These are phyloP conservation scores for Drosophila multiciliata DNA, from an alignment of 2,888 invertebrate species.

Conservation along the genomic window DNA sequence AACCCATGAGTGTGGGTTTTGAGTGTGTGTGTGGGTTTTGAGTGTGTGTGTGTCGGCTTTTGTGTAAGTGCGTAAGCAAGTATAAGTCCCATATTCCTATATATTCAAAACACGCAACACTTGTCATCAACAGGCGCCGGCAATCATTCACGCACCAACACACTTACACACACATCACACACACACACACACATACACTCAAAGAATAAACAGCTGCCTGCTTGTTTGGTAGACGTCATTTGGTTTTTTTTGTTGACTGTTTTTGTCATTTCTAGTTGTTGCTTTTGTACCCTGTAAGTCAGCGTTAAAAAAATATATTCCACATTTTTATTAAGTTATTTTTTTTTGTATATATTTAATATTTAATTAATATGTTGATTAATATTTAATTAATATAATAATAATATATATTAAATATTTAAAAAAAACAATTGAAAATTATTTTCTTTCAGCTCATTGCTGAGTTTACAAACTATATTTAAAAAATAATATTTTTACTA, in stretches of 20 bases:
- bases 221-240: conserved; percentile 41
- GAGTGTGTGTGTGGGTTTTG: not conserved
- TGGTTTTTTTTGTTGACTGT: conserved; percentile 28
- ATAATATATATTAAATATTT: not conserved
- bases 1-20: too few relatives aligned
- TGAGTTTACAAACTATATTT: not conserved
- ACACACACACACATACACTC: conserved; percentile 13
- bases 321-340: not conserved
- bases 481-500: not conserved
- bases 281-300: conserved; percentile 26
- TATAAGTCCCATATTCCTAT: conserved; percentile 55
- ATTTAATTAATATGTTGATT: too few relatives aligned
- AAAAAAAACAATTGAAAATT: not conserved
- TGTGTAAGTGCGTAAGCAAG: conserved; percentile 21
- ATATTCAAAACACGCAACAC: conserved; percentile 80
- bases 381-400: too few relatives aligned
- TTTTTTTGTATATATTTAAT: not conserved
- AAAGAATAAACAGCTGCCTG: conserved; percentile 55
- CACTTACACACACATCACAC: not conserved
- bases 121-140: conserved; percentile 76
- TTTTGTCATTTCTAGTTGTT: conserved; percentile 36
- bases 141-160: conserved; percentile 67
- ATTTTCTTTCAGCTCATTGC: not conserved
- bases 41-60: conserved; percentile 10
- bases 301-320: not conserved